A percentile compares a stretch with the other conserved stretches of the same genome.
Conservation (phyloP, 2,113 vertebrate species). For the Eulacestoma nigropectus region DNA sequence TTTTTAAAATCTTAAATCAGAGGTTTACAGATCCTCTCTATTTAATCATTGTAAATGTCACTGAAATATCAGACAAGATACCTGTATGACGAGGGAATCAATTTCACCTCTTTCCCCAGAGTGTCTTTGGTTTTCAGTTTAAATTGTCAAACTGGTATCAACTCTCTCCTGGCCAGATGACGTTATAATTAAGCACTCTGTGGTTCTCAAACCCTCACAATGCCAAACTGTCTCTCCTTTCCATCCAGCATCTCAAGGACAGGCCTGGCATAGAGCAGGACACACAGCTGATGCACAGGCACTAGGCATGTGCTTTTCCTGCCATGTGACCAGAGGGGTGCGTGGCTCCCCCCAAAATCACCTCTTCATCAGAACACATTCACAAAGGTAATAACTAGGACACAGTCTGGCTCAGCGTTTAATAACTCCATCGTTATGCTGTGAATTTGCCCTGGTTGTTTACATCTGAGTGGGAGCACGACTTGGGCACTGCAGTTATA, state of each 20-base stretch:
- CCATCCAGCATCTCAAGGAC: neutral
- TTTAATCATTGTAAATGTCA: constrained; percentile 22
- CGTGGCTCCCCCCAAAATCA: neutral
- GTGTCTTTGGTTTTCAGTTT: neutral
- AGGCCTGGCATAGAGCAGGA: neutral
- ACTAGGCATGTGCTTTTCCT: fast-evolving
- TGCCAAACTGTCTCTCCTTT: neutral
- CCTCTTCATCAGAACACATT: neutral
- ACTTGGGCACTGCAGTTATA: neutral
- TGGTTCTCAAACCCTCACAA: neutral
- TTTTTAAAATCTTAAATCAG: neutral
- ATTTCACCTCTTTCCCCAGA: neutral
- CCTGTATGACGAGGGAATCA: neutral
- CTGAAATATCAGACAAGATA: constrained; percentile 11
- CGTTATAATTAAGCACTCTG: neutral
- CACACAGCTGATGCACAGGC: fast-evolving
- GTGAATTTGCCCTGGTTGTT: neutral
- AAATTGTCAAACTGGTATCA: neutral
- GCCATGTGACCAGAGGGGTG: fast-evolving
- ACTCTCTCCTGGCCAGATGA: neutral
- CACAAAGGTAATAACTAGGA: neutral
- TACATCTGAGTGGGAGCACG: neutral
- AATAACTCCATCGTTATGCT: neutral
- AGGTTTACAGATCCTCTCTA: neutral
- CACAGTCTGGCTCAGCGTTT: neutral